A percentile compares a stretch with the other conserved stretches of the same genome.
These are phyloP conservation scores for Anticlea derivata DNA, from an alignment of 2,888 invertebrate species.

Conservation along the genomic window DNA sequence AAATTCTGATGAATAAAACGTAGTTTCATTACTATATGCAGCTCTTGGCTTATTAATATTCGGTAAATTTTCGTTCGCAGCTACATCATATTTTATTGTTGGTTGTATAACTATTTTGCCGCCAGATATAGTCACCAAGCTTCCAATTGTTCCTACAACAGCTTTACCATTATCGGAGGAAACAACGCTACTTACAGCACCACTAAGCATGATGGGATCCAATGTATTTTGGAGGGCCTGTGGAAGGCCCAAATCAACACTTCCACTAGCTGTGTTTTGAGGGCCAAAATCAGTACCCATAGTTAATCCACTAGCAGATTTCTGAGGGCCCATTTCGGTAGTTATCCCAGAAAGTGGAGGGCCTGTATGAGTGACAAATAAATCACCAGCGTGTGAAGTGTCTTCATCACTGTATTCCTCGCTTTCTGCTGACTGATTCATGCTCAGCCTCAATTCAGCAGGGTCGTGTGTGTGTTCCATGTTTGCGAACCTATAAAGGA, in stretches of 20 bases:
- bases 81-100: not conserved
- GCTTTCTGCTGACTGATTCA: constrained; percentile 15
- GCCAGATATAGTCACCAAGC: not conserved
- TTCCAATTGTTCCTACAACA: not conserved
- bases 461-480: constrained; percentile 15
- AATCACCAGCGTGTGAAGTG: not conserved
- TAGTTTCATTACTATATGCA: not conserved
- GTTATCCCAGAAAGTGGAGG: too few relatives aligned
- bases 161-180: not conserved
- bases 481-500: constrained; percentile 27
- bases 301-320: not conserved
- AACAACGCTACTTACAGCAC: too few relatives aligned
- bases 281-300: not conserved
- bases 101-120: constrained; percentile 13
- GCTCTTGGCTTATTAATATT: not conserved
- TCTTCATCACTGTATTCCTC: constrained; percentile 11
- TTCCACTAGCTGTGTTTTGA: not conserved
- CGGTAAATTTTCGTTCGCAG: too few relatives aligned
- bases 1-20: not conserved
- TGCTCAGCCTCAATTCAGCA: not conserved
- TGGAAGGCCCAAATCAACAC: not conserved
- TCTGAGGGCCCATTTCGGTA: not conserved
- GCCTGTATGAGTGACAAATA: too few relatives aligned
- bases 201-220: not conserved
- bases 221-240: too few relatives aligned